Evolutionary conservation across 2,797 vertebrate genomes (phyloP), one percentile per base, ranked within the genome.

Genomic region (Sebastes flavidus): DNA sequence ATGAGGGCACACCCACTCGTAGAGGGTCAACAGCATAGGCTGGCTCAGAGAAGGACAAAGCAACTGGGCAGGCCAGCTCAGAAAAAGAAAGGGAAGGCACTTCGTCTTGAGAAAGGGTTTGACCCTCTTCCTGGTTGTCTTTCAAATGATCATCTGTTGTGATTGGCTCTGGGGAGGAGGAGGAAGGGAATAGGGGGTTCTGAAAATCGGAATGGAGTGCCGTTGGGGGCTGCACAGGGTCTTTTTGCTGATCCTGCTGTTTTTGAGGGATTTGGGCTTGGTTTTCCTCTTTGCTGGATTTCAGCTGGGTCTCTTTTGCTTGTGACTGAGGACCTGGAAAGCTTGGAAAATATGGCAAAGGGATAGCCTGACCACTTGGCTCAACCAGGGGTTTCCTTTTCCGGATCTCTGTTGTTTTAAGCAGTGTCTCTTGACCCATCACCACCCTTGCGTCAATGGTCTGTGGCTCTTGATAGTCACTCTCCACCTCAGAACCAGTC

Each of bases 371-470:
- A 49, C 65, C 76, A 84, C 88, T 83, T 52, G 79, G 85, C 59
- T 84, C 73, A 65, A 70, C 61, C 6, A 38, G 18, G 7, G 59
- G 36, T 65, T 87, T 94, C 61, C 65, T 89, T 85, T 89, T 93
- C 24, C 83, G 91, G 38, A 82, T 87, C 75, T 96, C 95, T 77
- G 92, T 93, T 49, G 92, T 91, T 78, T 92, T 95, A 59, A 96
- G 91, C 62, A 93, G 85, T 0, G 97, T 96, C 91, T 99, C 98
- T 91, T 98, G 97, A 1, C 98, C 98, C 97, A 98, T 98, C 69
- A 98, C 98, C 10, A 98, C 97, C 82, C 97, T 94, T 24, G 97
- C 93, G 77, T 98, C 97, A 83, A 97, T 95, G 10, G 93, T 93
- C 30, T 96, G 95, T 1, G 92, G 89, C 71, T 96, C 95, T 82